These are phyloP conservation scores for Hoplostethus atlanticus DNA, from an alignment of 2,797 vertebrate genomes.

Conservation along the genomic window DNA sequence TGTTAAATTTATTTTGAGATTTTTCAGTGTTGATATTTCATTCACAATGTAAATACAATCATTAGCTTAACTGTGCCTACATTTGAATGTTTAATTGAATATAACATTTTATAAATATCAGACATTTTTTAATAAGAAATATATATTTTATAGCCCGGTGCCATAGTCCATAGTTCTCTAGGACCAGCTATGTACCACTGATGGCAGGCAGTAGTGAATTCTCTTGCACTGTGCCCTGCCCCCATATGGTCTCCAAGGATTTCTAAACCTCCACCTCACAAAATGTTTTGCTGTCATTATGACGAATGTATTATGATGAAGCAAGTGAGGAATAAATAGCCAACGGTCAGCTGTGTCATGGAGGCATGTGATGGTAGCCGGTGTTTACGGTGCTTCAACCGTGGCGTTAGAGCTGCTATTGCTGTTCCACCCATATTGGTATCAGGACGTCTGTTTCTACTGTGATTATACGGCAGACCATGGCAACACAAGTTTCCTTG, in stretches of 20 bases:
- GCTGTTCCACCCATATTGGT: not conserved
- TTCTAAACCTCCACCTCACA: constrained; percentile 18
- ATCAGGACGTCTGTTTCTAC: constrained; percentile 7
- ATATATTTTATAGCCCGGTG: not conserved
- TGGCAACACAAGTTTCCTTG: not conserved
- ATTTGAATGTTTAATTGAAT: not conserved
- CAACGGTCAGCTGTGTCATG: constrained; percentile 47
- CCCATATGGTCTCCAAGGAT: not conserved
- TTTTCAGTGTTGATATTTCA: not conserved
- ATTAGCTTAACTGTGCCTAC: not conserved
- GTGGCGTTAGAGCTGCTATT: not conserved
- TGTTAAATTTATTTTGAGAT: too few species aligned
- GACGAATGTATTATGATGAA: constrained; percentile 44
- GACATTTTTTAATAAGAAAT: not conserved
- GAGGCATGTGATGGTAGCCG: constrained; percentile 27
- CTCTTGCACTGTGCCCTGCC: not conserved
- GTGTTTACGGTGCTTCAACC: not conserved
- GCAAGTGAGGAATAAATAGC: constrained; percentile 66
- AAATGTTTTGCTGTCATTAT: constrained; percentile 18
- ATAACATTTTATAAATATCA: not conserved
- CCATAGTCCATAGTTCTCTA: not conserved
- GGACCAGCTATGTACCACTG: not conserved
- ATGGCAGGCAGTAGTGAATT: not conserved
- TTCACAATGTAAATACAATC: not conserved
- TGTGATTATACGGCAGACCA: constrained; percentile 10